Evolutionary conservation across 1,140 invertebrate species (phyloP), one percentile per base, ranked within the genome.

Genomic region (Telenomus remus): DNA sequence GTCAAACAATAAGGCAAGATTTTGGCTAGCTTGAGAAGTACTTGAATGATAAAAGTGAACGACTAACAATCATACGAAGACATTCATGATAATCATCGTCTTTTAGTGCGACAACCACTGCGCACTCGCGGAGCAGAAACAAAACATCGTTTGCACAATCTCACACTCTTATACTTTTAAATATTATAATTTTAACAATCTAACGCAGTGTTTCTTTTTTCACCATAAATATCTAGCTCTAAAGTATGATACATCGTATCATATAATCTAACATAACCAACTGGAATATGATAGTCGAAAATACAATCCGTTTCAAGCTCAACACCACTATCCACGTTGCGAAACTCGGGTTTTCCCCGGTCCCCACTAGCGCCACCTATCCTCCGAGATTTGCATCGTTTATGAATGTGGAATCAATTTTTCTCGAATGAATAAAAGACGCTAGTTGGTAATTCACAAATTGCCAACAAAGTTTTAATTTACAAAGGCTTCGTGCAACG

Each of bases 201-300:
- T 70, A 70, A 60, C 19, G 48, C 44, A 37, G 35, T 19, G 16
- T 13, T 13, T 13, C 7, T n/a, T 46, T 70, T 49, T 49, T 57
- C 66, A 50, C 66, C 9, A 10, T 10, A 55, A 39, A 54, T 48
- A 43, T 70, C 44, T 70, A 56, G 35, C 16, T 35, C 66, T 70
- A 70, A 50, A 57, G 49, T 70, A 70, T 70, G 57, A 61, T 61
- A 70, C 51, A 61, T 50, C 50, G 37, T 70, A 61, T 61, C 57
- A 70, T 61, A 44, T 35, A 46, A 33, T 39, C 51, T 56, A 61
- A 55, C 54, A 33, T 55, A 55, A 70, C 50, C 16, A 61, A 70
- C 10, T 61, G 16, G 44, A 61, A 60, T 59, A 53, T 53, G 16
- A 69, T 69, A 53, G 60, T 54, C 54, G 1, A 42, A 54, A 69